These are phyloP conservation scores for Ormyrus thymus DNA, from an alignment of 2,888 invertebrate genomes.

Conservation along the genomic window DNA sequence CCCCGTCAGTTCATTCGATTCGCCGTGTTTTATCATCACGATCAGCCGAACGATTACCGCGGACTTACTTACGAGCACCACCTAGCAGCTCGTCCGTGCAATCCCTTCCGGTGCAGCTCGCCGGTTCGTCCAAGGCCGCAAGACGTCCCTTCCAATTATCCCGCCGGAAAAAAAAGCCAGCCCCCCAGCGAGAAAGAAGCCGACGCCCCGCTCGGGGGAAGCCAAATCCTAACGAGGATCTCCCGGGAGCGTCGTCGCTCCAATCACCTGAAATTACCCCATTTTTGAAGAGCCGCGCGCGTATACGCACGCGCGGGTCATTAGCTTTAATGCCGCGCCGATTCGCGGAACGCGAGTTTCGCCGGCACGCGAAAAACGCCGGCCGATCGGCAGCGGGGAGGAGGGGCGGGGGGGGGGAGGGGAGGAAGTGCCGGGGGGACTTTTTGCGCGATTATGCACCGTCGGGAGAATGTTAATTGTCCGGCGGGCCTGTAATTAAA, in stretches of 20 bases:
- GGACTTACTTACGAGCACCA: not conserved
- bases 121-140: constrained; percentile 17
- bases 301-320: not conserved
- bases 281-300: constrained; percentile 27
- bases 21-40: too few relatives aligned
- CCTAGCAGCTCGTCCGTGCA: not conserved
- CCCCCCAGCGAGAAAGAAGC: too few relatives aligned
- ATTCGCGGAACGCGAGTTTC: constrained; percentile 31
- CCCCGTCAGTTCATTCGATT: too few relatives aligned
- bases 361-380: not conserved
- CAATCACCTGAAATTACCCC: constrained; percentile 44
- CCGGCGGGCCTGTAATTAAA: constrained; percentile 37
- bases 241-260: not conserved
- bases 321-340: constrained; percentile 41
- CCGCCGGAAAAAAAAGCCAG: not conserved
- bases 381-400: too few relatives aligned
- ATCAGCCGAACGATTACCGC: too few relatives aligned
- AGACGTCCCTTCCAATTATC: not conserved
- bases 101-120: not conserved
- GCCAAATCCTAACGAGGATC: too few relatives aligned
- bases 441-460: not conserved
- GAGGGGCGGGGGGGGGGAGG: too few relatives aligned
- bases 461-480: constrained; percentile 41
- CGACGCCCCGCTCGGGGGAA: too few relatives aligned
- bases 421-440: not conserved